These are phyloP conservation scores for Sula dactylatra DNA, from an alignment of 2,113 vertebrate genomes.

Conservation along the genomic window DNA sequence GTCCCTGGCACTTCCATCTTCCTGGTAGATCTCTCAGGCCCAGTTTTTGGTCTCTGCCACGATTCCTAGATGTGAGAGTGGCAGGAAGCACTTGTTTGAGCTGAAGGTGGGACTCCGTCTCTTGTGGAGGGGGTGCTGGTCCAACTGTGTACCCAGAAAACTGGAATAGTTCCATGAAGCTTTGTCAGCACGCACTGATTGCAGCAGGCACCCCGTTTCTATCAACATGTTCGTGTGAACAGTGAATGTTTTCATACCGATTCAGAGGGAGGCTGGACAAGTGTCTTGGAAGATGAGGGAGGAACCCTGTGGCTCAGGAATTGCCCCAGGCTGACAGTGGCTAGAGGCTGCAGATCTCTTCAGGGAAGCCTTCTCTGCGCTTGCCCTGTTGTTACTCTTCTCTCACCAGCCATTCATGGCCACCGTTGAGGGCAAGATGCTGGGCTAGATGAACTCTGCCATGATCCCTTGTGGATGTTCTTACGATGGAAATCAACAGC, in stretches of 20 bases:
- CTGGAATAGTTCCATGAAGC: not conserved
- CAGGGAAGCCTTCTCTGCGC: not conserved
- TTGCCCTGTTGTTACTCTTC: not conserved
- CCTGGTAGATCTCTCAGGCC: not conserved
- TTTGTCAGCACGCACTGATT: not conserved
- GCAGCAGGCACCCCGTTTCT: not conserved
- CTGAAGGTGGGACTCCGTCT: not conserved
- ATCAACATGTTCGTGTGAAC: not conserved
- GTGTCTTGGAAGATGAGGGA: not conserved
- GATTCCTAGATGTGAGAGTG: not conserved
- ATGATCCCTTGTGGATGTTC: not conserved
- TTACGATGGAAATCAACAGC: not conserved
- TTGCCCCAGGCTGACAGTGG: not conserved
- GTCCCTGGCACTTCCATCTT: not conserved
- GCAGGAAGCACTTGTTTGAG: not conserved
- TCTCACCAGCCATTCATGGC: not conserved
- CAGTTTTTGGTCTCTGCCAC: not conserved
- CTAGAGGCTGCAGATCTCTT: not conserved
- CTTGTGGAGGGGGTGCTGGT: not conserved
- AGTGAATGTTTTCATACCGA: not conserved
- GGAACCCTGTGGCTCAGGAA: not conserved
- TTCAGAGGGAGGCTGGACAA: not conserved
- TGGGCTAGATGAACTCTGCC: not conserved
- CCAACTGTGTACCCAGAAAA: not conserved
- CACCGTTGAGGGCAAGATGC: not conserved